A percentile compares a stretch with the other conserved stretches of the same genome.
phyloP scores from a whole-genome alignment of 2,888 invertebrate genomes.

The Drosophila lacicola region DNA sequence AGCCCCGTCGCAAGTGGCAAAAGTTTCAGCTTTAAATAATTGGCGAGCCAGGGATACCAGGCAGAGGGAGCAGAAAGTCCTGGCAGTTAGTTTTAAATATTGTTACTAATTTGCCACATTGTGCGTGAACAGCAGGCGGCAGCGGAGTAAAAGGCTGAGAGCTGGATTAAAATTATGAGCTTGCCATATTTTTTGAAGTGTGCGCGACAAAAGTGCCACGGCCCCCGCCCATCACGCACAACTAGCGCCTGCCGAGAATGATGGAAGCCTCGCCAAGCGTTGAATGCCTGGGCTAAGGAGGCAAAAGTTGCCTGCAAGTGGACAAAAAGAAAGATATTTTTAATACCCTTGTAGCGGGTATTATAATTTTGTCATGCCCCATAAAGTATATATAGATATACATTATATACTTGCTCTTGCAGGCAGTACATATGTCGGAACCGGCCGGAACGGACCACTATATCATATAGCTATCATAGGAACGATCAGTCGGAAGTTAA shows the following conservation, averaged over 20 bases:
- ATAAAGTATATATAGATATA: too few relatives aligned
- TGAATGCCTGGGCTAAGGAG: constrained; percentile 14
- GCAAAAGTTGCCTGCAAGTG: constrained; percentile 44
- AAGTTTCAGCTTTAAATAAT: constrained; percentile 76
- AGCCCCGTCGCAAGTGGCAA: constrained; percentile 65
- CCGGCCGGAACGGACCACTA: too few relatives aligned
- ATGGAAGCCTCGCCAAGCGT: constrained; percentile 28
- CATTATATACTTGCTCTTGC: too few relatives aligned
- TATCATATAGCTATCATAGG: too few relatives aligned
- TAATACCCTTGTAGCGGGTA: not conserved
- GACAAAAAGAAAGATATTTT: constrained; percentile 42
- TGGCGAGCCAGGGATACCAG: constrained; percentile 44
- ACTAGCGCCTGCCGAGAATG: constrained; percentile 45
- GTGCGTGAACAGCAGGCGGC: constrained; percentile 66
- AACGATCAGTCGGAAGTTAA: too few relatives aligned
- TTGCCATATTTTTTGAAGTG: constrained; percentile 76
- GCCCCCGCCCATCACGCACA: not conserved
- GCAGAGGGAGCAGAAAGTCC: constrained; percentile 18
- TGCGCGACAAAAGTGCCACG: constrained; percentile 30
- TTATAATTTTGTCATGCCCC: too few relatives aligned
- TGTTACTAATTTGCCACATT: constrained; percentile 79
- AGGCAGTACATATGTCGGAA: too few relatives aligned
- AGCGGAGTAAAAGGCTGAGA: constrained; percentile 26
- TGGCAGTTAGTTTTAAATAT: constrained; percentile 76
- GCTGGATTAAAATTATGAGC: constrained; percentile 80